Base-by-base conservation (phyloP, 64 coral and sea anemone species). In the Montipora capricornis region DNA sequence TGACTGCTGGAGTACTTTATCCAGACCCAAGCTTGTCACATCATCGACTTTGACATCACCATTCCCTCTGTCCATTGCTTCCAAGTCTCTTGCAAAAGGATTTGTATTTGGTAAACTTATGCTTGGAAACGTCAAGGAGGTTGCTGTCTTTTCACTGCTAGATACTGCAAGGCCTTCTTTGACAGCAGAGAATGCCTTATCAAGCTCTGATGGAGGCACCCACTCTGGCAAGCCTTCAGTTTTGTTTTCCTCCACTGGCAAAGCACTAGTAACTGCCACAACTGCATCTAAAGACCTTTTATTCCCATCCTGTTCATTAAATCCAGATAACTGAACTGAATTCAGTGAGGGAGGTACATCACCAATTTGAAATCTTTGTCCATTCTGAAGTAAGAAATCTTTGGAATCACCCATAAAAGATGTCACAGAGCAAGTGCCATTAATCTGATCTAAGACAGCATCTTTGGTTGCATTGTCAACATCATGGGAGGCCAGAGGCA, bases 31-130 rank as follows among this genome's bases (percentile, higher is more conserved):
- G 64, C 20, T 86, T 19, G 67, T 47, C 13, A 24, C 16, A 71
- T 68, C 67, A 13, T 52, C 82, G 49, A 49, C 82, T 73, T 71
- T n/a, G 12, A 48, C 66, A 12, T 86, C 82, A 71, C 46, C 4
- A 12, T 49, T 15, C 50, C 82, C 62, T 12, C 14, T 22, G 11
- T 50, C 16, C 44, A 47, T 62, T 50, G 19, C 66, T 13, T 44
- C 64, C 82, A 86, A 73, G 64, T 86, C 82, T 73, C 47, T 86
- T 8, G 82, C 82, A 86, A 86, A 86, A 86, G 82, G 82, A 86
- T 86, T 86, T 52, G 82, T 86, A 71, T 64, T 86, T 86, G 82
- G 82, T 10, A 86, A 73, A 64, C 82, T 86, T 22, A 86, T 59
- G 1, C 45, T 70, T 51, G 82, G 82, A 71, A 71, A 86, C 14